Base-by-base conservation (phyloP, 2,888 invertebrate species). In the Microplitis manilae region DNA sequence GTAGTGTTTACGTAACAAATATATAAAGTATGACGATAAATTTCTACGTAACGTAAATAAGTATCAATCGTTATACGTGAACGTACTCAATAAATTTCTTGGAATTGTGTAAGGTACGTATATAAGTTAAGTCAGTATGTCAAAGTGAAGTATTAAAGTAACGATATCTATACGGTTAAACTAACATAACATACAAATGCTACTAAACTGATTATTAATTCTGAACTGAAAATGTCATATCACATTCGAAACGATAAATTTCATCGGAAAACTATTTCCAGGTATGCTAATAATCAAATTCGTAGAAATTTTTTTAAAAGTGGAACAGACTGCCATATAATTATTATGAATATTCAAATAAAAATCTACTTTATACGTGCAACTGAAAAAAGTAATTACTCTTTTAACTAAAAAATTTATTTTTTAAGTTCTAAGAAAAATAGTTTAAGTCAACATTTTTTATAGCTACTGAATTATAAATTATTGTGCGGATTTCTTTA, bases 31-130 rank as follows among this genome's bases (percentile, higher is more conserved):
- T 39, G 4, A 67, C 38, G 38, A 39, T n/a, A n/a, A 68, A 39
- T 50, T 50, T 50, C 50, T 50, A 50, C 9, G 4, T 50, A 50
- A 13, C 50, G 50, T 50, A 50, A 50, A 50, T 50, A 62, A 62
- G n/a, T 62, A 62, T 20, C 62, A 20, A 41, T 38, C 41, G 40
- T 69, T n/a, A 69, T 50, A 41, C 17, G 6, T 39, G 38, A 15
- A 50, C 50, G 69, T 50, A 7, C 69, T 69, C 69, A 69, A 69
- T 69, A n/a, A 50, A n/a, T 8, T 69, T 69, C 69, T 9, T 13
- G 41, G 69, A 69, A 69, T 50, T 50, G 69, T 69, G 17, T 69
- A 69, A 69, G 41, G 69, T 69, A 69, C 17, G 40, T 13, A 41
- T 20, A 50, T 69, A 20, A 17, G 9, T 50, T 50, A 15, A 50